Base-by-base conservation (phyloP, 1,140 invertebrate species). In the Zaprionus kolodkinae region DNA sequence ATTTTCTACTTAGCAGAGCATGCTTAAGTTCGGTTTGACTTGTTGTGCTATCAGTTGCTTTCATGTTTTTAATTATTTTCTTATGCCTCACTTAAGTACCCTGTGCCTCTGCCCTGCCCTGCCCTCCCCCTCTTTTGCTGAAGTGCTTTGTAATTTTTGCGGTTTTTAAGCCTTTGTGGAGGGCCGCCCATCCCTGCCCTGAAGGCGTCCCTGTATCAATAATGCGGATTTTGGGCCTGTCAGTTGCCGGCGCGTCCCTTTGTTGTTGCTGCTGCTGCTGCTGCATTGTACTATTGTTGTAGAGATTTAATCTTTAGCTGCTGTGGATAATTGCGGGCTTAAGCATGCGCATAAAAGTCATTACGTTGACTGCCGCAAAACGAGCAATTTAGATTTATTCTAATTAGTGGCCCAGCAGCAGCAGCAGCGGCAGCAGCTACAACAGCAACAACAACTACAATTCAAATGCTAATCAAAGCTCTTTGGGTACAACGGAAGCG, bases 261-360 rank as follows among this genome's bases (percentile, higher is more conserved):
- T 60, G 48, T 25, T 61, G 48, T 33, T 59, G 57, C 10, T 63
- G 59, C 55, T 45, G 61, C 60, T 69, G 33, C 12, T 63, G 64
- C 57, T 56, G 63, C 64, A 64, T 72, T 48, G 48, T 77, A 56
- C 63, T 38, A 9, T 36, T 63, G 50, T 72, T 87, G 82, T 79
- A 61, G 56, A 78, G 84, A 87, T 83, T 87, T 87, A 87, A 87
- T 87, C 84, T 87, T 87, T 87, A 78, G 77, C 84, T 87, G 84
- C 84, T 88, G 84, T 77, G 80, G 84, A 87, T 87, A 87, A 87
- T 87, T 87, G 85, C 84, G 77, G 72, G 80, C 84, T 87, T 87
- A 87, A 80, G 84, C 84, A 84, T 88, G 84, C 84, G 84, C 80
- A 87, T 87, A 87, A 87, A 87, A 87, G 84, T 88, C 84, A 87